Conservation (phyloP, 2,888 invertebrate species). For the Phortica magna region DNA sequence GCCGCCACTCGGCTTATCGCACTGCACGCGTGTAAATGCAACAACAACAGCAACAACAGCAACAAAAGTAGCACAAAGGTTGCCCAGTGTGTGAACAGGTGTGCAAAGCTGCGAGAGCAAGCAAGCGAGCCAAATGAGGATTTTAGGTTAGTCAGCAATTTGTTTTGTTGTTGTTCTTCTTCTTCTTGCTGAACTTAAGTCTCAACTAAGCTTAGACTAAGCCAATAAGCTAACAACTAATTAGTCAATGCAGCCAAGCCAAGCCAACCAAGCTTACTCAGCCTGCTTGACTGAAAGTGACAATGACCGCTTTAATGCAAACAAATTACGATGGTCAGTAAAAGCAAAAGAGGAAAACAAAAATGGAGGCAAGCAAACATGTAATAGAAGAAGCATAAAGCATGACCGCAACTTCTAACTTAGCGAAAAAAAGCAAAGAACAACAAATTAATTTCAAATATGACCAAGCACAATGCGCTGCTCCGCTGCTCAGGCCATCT, state of each 20-base stretch:
- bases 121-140: constrained; percentile 32
- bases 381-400: not conserved
- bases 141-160: constrained; percentile 14
- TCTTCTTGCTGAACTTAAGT: not conserved
- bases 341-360: not conserved
- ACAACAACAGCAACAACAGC: no score
- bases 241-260: not conserved
- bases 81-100: constrained; percentile 43
- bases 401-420: constrained; percentile 23
- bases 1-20: constrained; percentile 2
- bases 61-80: constrained; percentile 66
- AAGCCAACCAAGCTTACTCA: not conserved
- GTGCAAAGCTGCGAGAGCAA: not conserved
- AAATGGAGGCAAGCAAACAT: not conserved
- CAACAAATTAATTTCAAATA: not conserved
- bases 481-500: no score
- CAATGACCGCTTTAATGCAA: constrained; percentile 24
- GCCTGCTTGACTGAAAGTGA: constrained; percentile 10
- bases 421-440: not conserved
- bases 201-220: not conserved
- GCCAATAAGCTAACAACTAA: no score
- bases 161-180: constrained; percentile 3
- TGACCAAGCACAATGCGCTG: no score
- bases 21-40: not conserved
- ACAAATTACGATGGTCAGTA: not conserved